Evolutionary conservation across 2,113 vertebrate species (phyloP), one percentile per base, ranked within the genome.

Genomic region (Agapornis roseicollis): DNA sequence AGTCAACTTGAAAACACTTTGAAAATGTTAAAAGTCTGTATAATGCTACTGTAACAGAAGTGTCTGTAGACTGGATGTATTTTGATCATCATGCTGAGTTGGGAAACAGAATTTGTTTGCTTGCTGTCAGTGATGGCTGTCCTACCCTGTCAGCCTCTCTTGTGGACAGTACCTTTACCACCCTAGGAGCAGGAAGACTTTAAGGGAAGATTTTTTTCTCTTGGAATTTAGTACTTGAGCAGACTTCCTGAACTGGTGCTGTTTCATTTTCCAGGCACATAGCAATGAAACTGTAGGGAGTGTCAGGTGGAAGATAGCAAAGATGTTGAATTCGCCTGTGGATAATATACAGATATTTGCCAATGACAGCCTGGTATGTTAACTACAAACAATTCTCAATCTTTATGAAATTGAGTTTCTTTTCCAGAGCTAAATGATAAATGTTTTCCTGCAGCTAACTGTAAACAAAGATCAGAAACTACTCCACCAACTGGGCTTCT

Each of bases 331-430:
- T 97, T 99, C 98, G 42, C 99, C 99, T 7, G 98, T 99, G 97
- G 99, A 99, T 96, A 99, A 99, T 68, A 99, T 99, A 91, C 99
- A 99, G 97, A 99, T 99, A 97, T 99, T 99, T 97, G 99, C 99
- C 82, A 99, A 99, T 88, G 99, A 99, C 58, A 99, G 98, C 81
- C 98, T 99, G 99, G 99, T 99, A 96, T 95, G 99, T 98, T 83
- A 72, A 53, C 87, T 81, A 31, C 28, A 76, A 70, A 65, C 16
- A 69, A 28, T 66, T 87, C 47, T 69, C 11, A 8, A 74, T 80
- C 53, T 58, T 41, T 16, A 13, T 82, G 25, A 83, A 73, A 70
- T 24, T 35, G 17, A 56, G 53, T 70, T 35, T 87, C 46, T 83
- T 15, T 69, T 65, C 71, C 56, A 74, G 28, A 76, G 15, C 66